Conservation (phyloP, 2,113 vertebrate species). For the Mesocricetus auratus region DNA sequence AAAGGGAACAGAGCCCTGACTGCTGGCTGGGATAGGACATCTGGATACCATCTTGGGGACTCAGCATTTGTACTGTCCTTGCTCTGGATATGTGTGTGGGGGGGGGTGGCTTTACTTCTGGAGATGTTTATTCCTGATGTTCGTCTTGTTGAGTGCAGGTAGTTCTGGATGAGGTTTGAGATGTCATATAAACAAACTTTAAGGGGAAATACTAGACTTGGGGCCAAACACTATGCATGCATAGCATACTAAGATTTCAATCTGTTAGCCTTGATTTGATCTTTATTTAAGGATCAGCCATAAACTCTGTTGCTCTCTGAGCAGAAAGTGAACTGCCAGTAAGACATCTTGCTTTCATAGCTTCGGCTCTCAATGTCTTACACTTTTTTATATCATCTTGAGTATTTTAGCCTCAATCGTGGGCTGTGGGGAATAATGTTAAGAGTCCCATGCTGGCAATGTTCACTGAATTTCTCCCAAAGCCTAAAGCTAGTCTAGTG, state of each 20-base stretch:
- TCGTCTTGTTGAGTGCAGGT: background rate
- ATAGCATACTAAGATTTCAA: background rate
- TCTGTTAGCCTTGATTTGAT: constrained; percentile 25
- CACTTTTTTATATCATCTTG: background rate
- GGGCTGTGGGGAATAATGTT: background rate
- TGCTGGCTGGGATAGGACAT: background rate
- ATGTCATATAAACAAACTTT: background rate
- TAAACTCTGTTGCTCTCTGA: constrained; percentile 16
- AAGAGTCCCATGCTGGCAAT: background rate
- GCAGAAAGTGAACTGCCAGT: background rate
- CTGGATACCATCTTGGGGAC: constrained; percentile 10
- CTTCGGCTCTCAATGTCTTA: background rate
- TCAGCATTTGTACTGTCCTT: background rate
- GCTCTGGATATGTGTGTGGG: background rate
- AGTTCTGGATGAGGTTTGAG: background rate
- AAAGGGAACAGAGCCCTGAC: background rate
- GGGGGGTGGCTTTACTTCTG: background rate
- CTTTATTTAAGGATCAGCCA: background rate
- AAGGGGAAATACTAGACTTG: background rate
- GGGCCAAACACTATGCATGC: background rate
- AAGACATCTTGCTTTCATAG: constrained; percentile 15
- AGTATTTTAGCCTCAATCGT: background rate
- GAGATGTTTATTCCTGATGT: background rate
- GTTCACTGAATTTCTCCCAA: background rate
- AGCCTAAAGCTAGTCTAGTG: background rate